Evolutionary conservation across 2,797 vertebrate species (phyloP).

Genomic region (Chiroxiphia lanceolata): DNA sequence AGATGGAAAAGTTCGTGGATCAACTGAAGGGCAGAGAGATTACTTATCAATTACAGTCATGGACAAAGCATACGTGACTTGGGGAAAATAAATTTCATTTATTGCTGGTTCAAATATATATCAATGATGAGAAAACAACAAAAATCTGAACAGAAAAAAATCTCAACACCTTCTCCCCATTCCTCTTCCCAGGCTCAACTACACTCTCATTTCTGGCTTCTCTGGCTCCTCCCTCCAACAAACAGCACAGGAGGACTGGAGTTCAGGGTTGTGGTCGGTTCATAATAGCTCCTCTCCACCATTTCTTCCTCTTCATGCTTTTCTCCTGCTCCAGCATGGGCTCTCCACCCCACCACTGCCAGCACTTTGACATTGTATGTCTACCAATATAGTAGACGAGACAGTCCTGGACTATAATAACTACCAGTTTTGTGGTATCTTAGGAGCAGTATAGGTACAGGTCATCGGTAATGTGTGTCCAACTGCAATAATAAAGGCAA

Average conservation of each 20-base stretch:
- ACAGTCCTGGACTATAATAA: neutral
- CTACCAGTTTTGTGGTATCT: neutral
- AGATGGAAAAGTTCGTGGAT: neutral
- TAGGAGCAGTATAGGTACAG: neutral
- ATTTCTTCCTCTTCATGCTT: neutral
- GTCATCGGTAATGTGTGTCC: neutral
- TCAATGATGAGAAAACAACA: neutral
- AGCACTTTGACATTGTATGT: neutral
- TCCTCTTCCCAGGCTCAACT: neutral
- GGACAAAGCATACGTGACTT: neutral
- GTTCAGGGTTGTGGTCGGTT: neutral
- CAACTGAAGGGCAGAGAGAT: neutral
- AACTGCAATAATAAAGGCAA: neutral
- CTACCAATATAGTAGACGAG: neutral
- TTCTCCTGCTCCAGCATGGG: neutral
- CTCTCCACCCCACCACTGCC: neutral
- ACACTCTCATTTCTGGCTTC: neutral
- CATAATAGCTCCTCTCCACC: neutral
- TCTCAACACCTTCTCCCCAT: neutral
- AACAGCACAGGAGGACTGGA: neutral
- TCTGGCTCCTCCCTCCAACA: neutral
- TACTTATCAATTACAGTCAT: neutral
- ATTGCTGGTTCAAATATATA: neutral
- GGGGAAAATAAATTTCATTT: neutral
- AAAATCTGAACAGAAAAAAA: neutral